phyloP scores from a whole-genome alignment of 2,888 invertebrate species.

The Cantharis rustica region DNA sequence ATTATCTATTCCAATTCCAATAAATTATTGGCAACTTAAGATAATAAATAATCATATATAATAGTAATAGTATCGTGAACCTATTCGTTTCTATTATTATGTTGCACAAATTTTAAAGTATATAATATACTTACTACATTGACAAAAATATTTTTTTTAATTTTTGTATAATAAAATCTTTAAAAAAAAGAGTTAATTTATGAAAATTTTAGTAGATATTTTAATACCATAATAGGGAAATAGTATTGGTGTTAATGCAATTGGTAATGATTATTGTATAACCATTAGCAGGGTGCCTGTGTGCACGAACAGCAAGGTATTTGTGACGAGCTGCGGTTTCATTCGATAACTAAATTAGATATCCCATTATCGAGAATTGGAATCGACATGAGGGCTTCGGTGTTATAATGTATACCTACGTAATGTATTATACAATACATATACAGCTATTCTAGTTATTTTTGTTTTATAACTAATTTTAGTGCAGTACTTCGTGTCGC shows the following conservation, averaged over 20 bases:
- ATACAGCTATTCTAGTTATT: not conserved
- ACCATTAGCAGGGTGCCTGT: not conserved
- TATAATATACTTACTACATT: too few relatives aligned
- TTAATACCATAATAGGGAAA: not conserved
- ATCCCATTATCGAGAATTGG: slow-evolving; percentile 20
- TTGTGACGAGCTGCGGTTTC: slow-evolving; percentile 20
- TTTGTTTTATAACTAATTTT: slow-evolving; percentile 6
- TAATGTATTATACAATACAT: not conserved
- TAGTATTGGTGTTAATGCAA: not conserved
- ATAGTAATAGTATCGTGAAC: too few relatives aligned
- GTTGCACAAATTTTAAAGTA: too few relatives aligned
- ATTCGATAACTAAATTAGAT: slow-evolving; percentile 25
- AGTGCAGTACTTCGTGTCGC: not conserved
- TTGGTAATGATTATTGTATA: not conserved
- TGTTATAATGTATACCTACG: slow-evolving; percentile 11
- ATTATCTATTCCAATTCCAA: too few relatives aligned
- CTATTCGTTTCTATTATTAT: too few relatives aligned
- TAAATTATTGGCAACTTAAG: too few relatives aligned
- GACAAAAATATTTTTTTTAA: too few relatives aligned
- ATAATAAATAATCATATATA: too few relatives aligned
- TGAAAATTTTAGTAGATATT: not conserved
- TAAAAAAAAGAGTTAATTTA: not conserved
- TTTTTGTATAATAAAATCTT: too few relatives aligned
- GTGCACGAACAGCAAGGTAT: slow-evolving; percentile 1
- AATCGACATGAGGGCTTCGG: slow-evolving; percentile 19